Evolutionary conservation across 2,113 vertebrate genomes (phyloP), one percentile per base, ranked within the genome.

Genomic region (Colossoma macropomum): DNA sequence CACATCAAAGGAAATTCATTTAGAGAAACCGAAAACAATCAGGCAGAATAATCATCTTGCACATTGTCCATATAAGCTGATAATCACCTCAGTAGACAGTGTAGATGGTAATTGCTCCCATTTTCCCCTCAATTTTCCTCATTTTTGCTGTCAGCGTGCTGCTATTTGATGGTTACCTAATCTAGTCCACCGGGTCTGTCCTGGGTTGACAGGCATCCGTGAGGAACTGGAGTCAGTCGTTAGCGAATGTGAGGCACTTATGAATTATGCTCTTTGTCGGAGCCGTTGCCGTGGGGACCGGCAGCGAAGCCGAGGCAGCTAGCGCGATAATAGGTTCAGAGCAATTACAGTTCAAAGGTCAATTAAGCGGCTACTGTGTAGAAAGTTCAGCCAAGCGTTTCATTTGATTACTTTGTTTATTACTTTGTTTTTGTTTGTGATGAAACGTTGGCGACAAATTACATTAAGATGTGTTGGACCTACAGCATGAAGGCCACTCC

Each of bases 201-300:
- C 23, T 38, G 41, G 59, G 56, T 77, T 87, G 83, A 71, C 82
- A 89, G 84, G 81, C 17, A 62, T 73, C 73, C 77, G 81, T 81
- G 87, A 87, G 82, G 80, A 79, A 75, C 68, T 81, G 76, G 70
- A 88, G 84, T 84, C 70, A 73, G 79, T 87, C 90, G 92, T 92
- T 88, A 91, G 86, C 84, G 86, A 78, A 88, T 86, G 86, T 74
- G 6, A 81, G 86, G 91, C 86, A 86, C 71, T 77, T 81, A 91
- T 92, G 87, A 93, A 90, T 93, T 87, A 93, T 92, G 89, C 90
- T 90, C 88, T 91, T 91, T 92, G 89, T 90, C 75, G 86, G 77
- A 85, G 82, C 45, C 9, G 25, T 75, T 83, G 71, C 71, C 62
- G 1, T 25, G 28, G 80, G 72, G 63, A 82, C 32, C 21, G 0